Conservation (phyloP, 1,140 invertebrate genomes). For the Caenorhabditis inopinata region DNA sequence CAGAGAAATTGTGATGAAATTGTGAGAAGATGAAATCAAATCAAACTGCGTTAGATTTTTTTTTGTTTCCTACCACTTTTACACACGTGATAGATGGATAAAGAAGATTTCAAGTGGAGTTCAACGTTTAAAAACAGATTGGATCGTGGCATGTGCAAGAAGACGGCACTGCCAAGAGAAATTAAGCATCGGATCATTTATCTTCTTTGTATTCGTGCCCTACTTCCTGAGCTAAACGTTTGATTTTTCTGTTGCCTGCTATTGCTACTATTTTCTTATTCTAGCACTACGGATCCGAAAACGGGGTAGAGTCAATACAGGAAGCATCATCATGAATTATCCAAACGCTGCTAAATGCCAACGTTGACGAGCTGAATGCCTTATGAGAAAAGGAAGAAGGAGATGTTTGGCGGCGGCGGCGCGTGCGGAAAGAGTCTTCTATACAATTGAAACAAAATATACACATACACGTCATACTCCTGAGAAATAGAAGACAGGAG, state of each 20-base stretch:
- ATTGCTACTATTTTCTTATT: not conserved
- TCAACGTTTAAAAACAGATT: not conserved
- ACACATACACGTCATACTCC: slow-evolving; percentile 12
- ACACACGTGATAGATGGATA: not conserved
- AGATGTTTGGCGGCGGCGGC: not conserved
- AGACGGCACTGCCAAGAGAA: not conserved
- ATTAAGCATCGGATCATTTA: slow-evolving; percentile 1
- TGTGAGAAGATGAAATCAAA: not conserved
- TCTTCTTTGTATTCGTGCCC: not conserved
- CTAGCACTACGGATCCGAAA: no score
- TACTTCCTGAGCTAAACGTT: no score
- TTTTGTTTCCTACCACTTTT: not conserved
- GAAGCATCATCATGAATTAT: slow-evolving; percentile 17
- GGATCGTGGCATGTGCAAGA: not conserved
- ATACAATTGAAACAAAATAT: not conserved
- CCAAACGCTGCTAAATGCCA: slow-evolving; percentile 9
- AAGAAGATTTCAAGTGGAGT: not conserved
- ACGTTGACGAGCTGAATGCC: slow-evolving; percentile 21
- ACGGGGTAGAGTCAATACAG: not conserved
- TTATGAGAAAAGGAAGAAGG: not conserved
- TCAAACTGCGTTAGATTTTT: not conserved
- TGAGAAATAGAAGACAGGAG: not conserved
- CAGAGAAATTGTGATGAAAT: not conserved
- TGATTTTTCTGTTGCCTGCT: not conserved
- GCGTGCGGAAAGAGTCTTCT: not conserved